Conservation (phyloP, 2,797 vertebrate genomes). For the Lophius americanus region DNA sequence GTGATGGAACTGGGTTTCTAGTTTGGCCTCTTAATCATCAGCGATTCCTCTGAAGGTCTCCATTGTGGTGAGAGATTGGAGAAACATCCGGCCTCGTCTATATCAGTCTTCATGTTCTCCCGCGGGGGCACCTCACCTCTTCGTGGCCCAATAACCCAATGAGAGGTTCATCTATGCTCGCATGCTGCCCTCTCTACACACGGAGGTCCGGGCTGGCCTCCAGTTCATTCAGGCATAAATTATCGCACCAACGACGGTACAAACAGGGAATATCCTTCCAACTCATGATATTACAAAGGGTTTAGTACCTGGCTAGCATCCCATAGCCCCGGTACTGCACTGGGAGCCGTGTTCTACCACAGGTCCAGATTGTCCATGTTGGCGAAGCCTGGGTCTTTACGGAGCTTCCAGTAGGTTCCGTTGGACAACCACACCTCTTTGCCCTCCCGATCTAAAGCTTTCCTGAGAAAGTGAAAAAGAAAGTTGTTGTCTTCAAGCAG, state of each 20-base stretch:
- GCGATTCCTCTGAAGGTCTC: constrained; percentile 1
- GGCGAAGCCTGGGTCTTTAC: constrained; percentile 86
- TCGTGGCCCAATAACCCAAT: neutral
- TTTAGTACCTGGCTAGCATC: neutral
- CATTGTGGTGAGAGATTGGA: constrained; percentile 8
- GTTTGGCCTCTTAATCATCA: constrained; percentile 7
- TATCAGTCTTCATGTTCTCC: constrained; percentile 55
- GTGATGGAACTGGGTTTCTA: constrained; percentile 4
- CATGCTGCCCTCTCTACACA: neutral
- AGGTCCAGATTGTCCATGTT: constrained; percentile 85
- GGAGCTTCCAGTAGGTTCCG: constrained; percentile 88
- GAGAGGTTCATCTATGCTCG: constrained; percentile 54
- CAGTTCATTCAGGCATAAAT: neutral
- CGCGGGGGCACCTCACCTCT: constrained; percentile 52
- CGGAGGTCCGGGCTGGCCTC: neutral
- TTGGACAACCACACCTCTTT: constrained; percentile 89
- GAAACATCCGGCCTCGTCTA: constrained; percentile 29
- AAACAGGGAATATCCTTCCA: neutral
- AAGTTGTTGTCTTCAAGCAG: neutral
- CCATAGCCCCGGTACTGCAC: constrained; percentile 28
- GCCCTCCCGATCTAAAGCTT: constrained; percentile 78
- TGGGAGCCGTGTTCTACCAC: constrained; percentile 76
- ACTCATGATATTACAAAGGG: neutral
- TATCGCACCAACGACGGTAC: neutral
- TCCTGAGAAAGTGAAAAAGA: constrained; percentile 68